Evolutionary conservation across 1,140 invertebrate species (phyloP).

Genomic region (Drosophila arawakana): DNA sequence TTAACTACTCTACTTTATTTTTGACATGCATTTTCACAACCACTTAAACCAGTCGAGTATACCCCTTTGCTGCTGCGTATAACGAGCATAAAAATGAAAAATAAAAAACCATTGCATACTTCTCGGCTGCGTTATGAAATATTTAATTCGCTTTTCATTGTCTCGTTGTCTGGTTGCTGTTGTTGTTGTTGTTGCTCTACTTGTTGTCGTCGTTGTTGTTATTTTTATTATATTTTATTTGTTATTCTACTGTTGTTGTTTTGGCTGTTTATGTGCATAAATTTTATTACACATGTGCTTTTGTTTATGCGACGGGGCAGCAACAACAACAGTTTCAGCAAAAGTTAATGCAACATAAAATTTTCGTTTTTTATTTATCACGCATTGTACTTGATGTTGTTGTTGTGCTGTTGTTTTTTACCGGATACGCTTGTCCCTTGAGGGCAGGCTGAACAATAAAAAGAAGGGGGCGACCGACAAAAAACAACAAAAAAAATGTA

Average conservation of each 20-base stretch:
- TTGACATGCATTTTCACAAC: no score
- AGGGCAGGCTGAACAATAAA: constrained; percentile 39
- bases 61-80: background rate
- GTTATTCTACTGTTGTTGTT: constrained; percentile 22
- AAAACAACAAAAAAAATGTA: constrained; percentile 30
- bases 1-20: no score
- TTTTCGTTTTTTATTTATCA: constrained; percentile 76
- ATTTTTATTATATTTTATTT: constrained; percentile 9
- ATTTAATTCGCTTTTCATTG: constrained; percentile 78
- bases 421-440: constrained; percentile 24
- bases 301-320: constrained; percentile 63
- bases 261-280: constrained; percentile 68
- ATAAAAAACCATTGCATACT: constrained; percentile 38
- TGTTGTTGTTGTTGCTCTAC: constrained; percentile 21
- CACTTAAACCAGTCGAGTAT: no score
- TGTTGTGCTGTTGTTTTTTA: constrained; percentile 11
- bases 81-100: background rate
- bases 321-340: constrained; percentile 16
- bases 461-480: background rate
- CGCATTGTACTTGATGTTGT: constrained; percentile 18
- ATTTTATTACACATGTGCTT: constrained; percentile 77
- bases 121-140: constrained; percentile 72
- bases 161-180: constrained; percentile 44
- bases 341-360: constrained; percentile 79
- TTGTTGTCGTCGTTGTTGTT: constrained; percentile 32